Percentiles rank a stretch among this genome's conserved stretches.
Conservation (phyloP, 2,797 vertebrate species). For the Clarias pachynema region DNA sequence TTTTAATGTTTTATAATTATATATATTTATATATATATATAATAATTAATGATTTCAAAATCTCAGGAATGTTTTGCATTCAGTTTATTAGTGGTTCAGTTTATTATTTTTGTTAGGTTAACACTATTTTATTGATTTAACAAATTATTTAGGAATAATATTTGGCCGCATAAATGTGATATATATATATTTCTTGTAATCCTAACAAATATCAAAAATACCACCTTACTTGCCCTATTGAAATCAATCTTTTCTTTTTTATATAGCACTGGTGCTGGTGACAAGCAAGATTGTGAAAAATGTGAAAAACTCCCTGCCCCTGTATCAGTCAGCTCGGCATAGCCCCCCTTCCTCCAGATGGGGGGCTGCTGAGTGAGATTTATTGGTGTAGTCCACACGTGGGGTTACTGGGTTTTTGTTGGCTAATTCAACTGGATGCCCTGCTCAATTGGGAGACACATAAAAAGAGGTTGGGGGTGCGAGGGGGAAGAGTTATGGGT, state of each 20-base stretch:
- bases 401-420: constrained; percentile 69
- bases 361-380: constrained; percentile 67
- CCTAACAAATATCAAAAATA: constrained; percentile 66
- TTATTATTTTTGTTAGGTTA: not conserved
- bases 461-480: not conserved
- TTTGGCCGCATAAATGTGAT: constrained; percentile 37
- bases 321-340: constrained; percentile 58
- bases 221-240: constrained; percentile 65
- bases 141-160: not conserved
- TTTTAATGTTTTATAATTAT: no score
- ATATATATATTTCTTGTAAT: constrained; percentile 40
- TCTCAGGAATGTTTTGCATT: not conserved
- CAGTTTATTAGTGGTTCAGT: not conserved
- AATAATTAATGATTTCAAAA: not conserved
- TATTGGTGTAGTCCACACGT: constrained; percentile 60
- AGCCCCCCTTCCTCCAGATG: constrained; percentile 60
- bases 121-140: not conserved
- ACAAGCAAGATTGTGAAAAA: constrained; percentile 79
- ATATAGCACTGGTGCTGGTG: constrained; percentile 60
- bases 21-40: no score
- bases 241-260: constrained; percentile 72
- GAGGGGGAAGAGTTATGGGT: constrained; percentile 32
- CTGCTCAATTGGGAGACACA: constrained; percentile 60
- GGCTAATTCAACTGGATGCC: constrained; percentile 65
- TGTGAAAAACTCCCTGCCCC: constrained; percentile 55